These are phyloP conservation scores for Erinaceus europaeus DNA, from an alignment of 2,113 vertebrate genomes.

Conservation along the genomic window DNA sequence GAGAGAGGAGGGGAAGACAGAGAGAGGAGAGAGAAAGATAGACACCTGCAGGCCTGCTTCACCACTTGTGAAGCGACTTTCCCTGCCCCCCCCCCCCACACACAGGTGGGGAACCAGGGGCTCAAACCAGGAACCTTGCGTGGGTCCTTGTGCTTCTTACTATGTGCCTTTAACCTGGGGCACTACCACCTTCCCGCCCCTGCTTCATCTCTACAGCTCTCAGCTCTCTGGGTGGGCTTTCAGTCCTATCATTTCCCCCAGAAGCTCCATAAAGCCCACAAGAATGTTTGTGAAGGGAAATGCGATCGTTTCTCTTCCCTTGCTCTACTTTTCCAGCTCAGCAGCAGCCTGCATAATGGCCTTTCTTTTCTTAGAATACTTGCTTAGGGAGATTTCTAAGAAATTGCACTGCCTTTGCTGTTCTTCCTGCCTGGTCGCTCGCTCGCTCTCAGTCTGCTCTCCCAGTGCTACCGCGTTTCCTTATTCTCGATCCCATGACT, in stretches of 20 bases:
- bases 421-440: not conserved
- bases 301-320: not conserved
- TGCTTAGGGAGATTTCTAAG: not conserved
- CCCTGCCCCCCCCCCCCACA: too few relatives aligned
- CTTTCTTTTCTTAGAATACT: not conserved
- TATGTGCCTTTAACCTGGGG: too few relatives aligned
- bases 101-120: too few relatives aligned
- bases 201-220: not conserved
- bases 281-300: too few relatives aligned
- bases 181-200: not conserved
- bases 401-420: not conserved
- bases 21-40: too few relatives aligned
- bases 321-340: constrained; percentile 8
- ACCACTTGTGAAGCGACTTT: too few relatives aligned
- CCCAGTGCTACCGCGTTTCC: not conserved
- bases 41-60: too few relatives aligned
- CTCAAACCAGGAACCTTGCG: too few relatives aligned
- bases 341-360: not conserved
- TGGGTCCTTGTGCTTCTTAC: too few relatives aligned
- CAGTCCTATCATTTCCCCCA: not conserved
- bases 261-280: not conserved
- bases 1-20: too few relatives aligned
- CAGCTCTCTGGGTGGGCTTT: not conserved
- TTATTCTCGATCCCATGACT: not conserved
- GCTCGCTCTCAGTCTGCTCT: not conserved